phyloP scores from a whole-genome alignment of 2,888 invertebrate genomes.

The Trisateles emortualis region DNA sequence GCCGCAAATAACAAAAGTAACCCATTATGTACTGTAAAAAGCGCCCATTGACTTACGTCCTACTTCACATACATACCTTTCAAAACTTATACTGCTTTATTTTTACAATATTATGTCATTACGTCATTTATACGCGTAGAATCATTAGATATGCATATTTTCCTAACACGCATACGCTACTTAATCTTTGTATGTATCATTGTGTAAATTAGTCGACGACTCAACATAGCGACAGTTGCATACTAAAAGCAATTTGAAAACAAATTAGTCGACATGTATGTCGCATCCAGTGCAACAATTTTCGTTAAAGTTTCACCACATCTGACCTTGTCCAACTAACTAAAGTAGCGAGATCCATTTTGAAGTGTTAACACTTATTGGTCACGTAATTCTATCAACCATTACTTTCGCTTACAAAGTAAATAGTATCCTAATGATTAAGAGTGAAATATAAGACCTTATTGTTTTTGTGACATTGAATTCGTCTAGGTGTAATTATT shows the following conservation, averaged over 20 bases:
- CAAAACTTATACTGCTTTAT: no score
- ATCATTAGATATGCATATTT: neutral
- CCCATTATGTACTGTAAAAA: no score
- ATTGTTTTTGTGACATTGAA: conserved; percentile 63
- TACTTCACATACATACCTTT: no score
- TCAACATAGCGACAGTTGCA: neutral
- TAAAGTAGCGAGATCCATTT: conserved; percentile 52
- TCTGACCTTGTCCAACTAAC: conserved; percentile 69
- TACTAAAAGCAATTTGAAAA: conserved; percentile 3
- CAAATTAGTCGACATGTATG: conserved; percentile 36
- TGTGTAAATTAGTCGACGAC: conserved; percentile 2
- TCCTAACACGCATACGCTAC: conserved; percentile 3
- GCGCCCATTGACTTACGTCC: no score
- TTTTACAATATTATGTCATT: neutral
- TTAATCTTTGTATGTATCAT: conserved; percentile 10
- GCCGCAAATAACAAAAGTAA: no score
- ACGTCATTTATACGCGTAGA: neutral
- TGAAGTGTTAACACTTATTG: conserved; percentile 54
- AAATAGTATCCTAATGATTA: conserved; percentile 58
- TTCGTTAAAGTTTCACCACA: conserved; percentile 54
- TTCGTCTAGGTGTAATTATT: conserved; percentile 34
- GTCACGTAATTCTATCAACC: conserved; percentile 66
- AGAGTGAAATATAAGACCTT: conserved; percentile 46
- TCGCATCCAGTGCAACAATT: conserved; percentile 51
- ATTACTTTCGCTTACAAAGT: conserved; percentile 65